phyloP scores from a whole-genome alignment of 2,888 invertebrate species.

The Eupithecia dodoneata region DNA sequence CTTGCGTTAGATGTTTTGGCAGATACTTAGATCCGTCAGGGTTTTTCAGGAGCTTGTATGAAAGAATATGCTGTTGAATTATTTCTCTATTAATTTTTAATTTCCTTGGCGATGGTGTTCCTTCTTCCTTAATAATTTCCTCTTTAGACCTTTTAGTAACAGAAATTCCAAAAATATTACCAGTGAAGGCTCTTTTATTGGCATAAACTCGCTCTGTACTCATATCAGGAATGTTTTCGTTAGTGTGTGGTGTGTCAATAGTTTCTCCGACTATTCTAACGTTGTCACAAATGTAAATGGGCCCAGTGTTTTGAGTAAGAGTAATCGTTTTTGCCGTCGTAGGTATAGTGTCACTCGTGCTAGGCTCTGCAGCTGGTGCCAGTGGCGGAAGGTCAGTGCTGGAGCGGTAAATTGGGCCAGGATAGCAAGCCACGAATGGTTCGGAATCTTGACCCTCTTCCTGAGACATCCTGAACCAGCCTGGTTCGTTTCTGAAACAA shows the following conservation, averaged over 20 bases:
- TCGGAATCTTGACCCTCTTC: background rate
- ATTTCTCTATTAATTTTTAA: background rate
- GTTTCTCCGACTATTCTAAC: background rate
- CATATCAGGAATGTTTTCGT: background rate
- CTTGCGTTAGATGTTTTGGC: constrained; percentile 8
- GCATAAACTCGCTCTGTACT: background rate
- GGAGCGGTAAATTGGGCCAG: background rate
- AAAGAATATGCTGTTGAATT: constrained; percentile 14
- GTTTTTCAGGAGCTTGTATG: constrained; percentile 7
- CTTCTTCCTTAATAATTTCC: background rate
- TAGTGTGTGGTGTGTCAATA: background rate
- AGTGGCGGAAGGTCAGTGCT: background rate
- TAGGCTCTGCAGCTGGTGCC: background rate
- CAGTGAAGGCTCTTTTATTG: background rate
- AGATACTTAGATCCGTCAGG: constrained; percentile 6
- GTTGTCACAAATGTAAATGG: constrained; percentile 3
- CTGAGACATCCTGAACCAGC: constrained; percentile 2
- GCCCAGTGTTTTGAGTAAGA: background rate
- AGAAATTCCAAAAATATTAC: background rate
- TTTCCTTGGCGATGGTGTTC: background rate
- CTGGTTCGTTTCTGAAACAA: background rate
- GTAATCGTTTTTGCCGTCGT: background rate
- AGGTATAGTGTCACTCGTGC: background rate
- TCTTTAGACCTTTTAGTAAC: background rate
- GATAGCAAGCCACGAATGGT: constrained; percentile 3